Evolutionary conservation across 1,140 invertebrate species (phyloP).

Genomic region (Lucilia cuprina): DNA sequence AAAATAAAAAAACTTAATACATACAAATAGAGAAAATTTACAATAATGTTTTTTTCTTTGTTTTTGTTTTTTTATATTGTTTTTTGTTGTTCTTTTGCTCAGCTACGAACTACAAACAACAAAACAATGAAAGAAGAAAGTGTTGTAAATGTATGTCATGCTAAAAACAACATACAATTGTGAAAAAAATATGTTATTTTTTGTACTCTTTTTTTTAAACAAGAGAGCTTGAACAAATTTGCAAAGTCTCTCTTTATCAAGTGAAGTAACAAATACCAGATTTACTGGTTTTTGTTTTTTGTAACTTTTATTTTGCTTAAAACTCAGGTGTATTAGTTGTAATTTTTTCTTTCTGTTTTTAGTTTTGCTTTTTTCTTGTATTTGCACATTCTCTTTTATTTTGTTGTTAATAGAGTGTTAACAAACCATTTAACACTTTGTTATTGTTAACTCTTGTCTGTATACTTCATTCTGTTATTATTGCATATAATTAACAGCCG

Average conservation of each 20-base stretch:
- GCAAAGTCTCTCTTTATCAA: not conserved
- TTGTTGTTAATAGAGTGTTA: not conserved
- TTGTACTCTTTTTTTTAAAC: not conserved
- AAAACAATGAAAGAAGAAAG: not conserved
- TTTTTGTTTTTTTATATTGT: not conserved
- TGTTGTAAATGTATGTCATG: slow-evolving; percentile 16
- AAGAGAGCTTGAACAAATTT: not conserved
- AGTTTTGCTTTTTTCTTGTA: not conserved
- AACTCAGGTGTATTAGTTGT: not conserved
- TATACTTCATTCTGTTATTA: not conserved
- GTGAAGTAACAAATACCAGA: not conserved
- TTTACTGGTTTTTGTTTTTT: not conserved
- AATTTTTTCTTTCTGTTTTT: not conserved
- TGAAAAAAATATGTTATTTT: not conserved
- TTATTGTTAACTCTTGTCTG: not conserved
- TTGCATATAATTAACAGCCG: not conserved
- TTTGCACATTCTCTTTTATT: not conserved
- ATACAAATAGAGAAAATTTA: not conserved
- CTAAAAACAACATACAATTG: not conserved
- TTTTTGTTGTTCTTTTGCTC: too few species aligned
- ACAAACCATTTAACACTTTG: slow-evolving; percentile 5
- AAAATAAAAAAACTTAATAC: not conserved
- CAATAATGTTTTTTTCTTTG: too few species aligned
- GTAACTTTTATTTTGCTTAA: not conserved
- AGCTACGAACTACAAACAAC: not conserved